Conservation (phyloP, 2,113 vertebrate genomes). For the Aldabrachelys gigantea region DNA sequence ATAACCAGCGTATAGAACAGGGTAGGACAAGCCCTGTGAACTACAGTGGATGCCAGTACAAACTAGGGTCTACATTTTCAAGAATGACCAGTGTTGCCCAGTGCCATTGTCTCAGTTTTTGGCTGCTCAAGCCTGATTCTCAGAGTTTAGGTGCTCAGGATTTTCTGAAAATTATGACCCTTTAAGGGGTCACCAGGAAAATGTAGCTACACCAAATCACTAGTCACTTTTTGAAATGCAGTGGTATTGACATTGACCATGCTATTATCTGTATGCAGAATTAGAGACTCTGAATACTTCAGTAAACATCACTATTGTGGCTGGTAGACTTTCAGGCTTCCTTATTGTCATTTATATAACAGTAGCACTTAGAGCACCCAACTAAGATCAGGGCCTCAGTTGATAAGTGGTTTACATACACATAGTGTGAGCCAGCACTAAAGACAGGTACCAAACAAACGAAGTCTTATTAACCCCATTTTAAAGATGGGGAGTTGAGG, state of each 20-base stretch:
- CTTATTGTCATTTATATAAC: not conserved
- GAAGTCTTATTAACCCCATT: not conserved
- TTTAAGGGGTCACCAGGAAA: not conserved
- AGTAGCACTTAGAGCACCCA: not conserved
- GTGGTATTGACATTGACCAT: not conserved
- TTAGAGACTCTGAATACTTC: conserved; percentile 56
- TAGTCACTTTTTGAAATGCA: conserved; percentile 26
- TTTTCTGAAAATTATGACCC: not conserved
- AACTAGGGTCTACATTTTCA: not conserved
- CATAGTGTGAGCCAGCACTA: accelerated
- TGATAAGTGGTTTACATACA: not conserved
- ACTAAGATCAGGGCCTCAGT: not conserved
- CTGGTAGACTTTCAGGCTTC: conserved; percentile 39
- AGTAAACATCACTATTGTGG: conserved; percentile 31
- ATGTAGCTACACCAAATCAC: not conserved
- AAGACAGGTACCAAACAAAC: not conserved
- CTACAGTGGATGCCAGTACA: not conserved
- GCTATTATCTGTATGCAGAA: conserved; percentile 37
- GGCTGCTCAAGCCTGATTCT: not conserved
- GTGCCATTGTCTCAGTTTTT: not conserved
- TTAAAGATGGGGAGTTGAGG: not conserved
- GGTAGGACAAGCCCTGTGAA: not conserved
- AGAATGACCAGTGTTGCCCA: not conserved
- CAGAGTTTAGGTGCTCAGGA: accelerated
- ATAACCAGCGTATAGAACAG: accelerated